Evolutionary conservation across 2,797 vertebrate genomes (phyloP), one percentile per base, ranked within the genome.

Genomic region (Luscinia luscinia): DNA sequence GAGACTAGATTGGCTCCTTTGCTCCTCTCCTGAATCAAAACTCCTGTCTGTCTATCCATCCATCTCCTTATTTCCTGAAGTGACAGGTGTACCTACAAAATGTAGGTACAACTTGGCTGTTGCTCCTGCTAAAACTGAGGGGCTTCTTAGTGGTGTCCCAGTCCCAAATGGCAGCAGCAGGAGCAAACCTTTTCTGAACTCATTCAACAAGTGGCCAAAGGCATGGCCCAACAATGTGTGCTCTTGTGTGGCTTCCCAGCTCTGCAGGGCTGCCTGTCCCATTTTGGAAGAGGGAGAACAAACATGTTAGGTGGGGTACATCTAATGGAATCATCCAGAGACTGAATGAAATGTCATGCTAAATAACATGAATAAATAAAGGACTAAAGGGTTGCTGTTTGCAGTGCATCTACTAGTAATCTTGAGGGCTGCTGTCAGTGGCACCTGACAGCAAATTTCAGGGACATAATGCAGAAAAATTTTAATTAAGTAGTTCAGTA

Each of bases 381-480:
- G 32, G 6, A 11, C 26, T 22, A 3, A 84, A 24, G 12, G 6
- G 28, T 61, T 1, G 3, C 14, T 22, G 4, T 48, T 73, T n/a
- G 41, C 32, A n/a, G 1, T 20, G 1, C 15, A 11, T 64, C 34
- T 57, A 11, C 68, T 76, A 26, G 12, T 23, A 36, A 59, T 7
- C 15, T n/a, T 63, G 46, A 66, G 52, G 48, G 27, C 36, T 48
- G 9, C 2, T 77, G 24, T 21, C 63, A 75, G 28, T 0, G 0
- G 54, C 27, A n/a, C 28, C 43, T 7, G 5, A 12, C 5, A 23
- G 74, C 43, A 68, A 15, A 62, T 67, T 74, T 58, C 9, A 5
- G 23, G 7, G 48, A 9, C 43, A 4, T 9, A 38, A 28, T 2
- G 16, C 85, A 43, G 36, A 12, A 62, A 51, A 28, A 23, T 41